Evolutionary conservation across 2,888 invertebrate species (phyloP), one percentile per base, ranked within the genome.

Genomic region (Lissocephala sabroskyi): DNA sequence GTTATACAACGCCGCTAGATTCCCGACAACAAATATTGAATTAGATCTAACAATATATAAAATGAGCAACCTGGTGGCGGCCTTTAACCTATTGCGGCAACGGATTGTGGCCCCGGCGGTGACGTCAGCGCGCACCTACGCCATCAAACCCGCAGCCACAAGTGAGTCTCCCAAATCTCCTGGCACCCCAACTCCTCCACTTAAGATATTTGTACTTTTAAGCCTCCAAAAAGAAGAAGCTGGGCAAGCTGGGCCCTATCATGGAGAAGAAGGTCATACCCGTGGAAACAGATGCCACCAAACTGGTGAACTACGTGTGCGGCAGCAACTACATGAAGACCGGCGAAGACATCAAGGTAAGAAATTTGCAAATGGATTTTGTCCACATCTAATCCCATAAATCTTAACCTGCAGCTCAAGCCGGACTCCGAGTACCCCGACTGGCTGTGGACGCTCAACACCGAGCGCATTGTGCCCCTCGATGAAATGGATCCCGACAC

Each of bases 401-500:
- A 19, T 4, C 5, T 23, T 6, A 39, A 39, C 1, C 10, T 65
- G 26, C 41, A 85, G 84, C 52, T 91, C 13, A 91, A 90, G 81
- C 88, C 90, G 0, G 92, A 94, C 77, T 86, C 86, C 16, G 94
- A 96, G 79, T 98, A 98, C 85, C 98, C 97, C 0, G 91, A 91
- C 1, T 98, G 97, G 97, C 85, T 98, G 52, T 97, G 96, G 97
- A 86, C 77, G 2, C 78, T 97, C 10, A 85, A 89, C 65, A 88
- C 88, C 11, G 92, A 91, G 2, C 83, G 86, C 3, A 87, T 91
- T 3, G 87, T 88, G 3, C 86, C 88, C 0, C 80, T 96, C 1
- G 89, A 91, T 48, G 92, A 93, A 71, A 79, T 96, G 51, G 94
- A 95, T 81, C 93, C 93, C 2, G 86, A 89, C 71, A 88, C 91